A percentile compares a stretch with the other conserved stretches of the same genome.
Evolutionary conservation across 2,113 vertebrate genomes (phyloP).

Genomic region (Dasypus novemcinctus): DNA sequence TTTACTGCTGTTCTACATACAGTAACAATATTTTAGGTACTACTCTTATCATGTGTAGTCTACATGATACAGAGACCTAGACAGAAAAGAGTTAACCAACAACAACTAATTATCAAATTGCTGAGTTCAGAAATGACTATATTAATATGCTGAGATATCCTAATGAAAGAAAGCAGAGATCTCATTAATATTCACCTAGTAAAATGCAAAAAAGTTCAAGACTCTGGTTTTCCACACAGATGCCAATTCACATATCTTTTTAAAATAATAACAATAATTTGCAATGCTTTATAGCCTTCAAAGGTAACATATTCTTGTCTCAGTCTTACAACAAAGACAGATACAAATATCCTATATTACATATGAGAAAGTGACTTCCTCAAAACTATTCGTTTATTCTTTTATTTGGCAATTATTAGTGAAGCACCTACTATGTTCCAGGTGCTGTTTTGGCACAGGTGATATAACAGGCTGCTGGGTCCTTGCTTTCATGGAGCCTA

Average conservation of each 20-base stretch:
- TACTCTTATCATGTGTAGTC: not conserved
- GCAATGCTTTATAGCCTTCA: not conserved
- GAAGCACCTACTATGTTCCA: not conserved
- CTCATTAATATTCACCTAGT: not conserved
- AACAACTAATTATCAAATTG: not conserved
- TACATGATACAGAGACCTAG: not conserved
- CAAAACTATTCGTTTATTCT: not conserved
- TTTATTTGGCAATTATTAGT: not conserved
- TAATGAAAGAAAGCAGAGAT: not conserved
- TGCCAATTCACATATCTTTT: not conserved
- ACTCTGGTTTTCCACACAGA: not conserved
- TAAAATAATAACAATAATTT: not conserved
- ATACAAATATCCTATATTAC: not conserved
- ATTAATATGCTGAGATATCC: not conserved
- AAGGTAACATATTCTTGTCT: not conserved
- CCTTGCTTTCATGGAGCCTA: not conserved
- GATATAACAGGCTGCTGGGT: not conserved
- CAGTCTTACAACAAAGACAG: not conserved
- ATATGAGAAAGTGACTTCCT: not conserved
- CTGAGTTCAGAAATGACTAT: not conserved
- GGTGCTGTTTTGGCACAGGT: not conserved
- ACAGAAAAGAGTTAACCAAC: not conserved
- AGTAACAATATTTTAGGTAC: not conserved
- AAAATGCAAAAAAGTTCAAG: not conserved
- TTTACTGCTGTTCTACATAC: not conserved